Base-by-base conservation (phyloP, 2,113 vertebrate genomes). In the Heterochromis multidens region DNA sequence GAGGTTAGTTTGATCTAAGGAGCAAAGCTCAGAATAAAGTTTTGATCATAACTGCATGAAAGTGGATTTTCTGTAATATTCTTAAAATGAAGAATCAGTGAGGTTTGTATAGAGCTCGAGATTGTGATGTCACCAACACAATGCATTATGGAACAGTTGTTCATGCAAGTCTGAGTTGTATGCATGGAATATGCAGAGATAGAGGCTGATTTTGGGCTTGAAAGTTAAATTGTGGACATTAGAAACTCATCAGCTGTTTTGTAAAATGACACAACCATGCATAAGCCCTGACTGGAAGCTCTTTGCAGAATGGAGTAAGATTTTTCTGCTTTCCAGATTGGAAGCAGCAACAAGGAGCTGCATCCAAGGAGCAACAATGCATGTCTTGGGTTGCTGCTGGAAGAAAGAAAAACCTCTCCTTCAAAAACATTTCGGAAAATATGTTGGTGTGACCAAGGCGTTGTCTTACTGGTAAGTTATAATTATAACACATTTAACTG, bases 201-300 rank as follows among this genome's bases (percentile, higher is more conserved):
- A 10, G 63, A 13, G 3, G 3, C 14, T 70, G 43, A 23, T 27
- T 0, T 31, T 2, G 29, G 61, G 6, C 23, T 65, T 65, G 37
- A 37, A 65, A 0, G 33, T 40, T 65, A 0, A 6, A 1, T n/a
- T 23, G 33, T 65, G 0, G 35, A 65, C 62, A 65, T 40, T 1
- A 5, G 33, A 65, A 60, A 65, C 6, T 35, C 33, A 35, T 7
- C 7, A 8, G 33, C 12, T 23, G 62, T 40, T 40, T 65, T 65
- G 62, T 65, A 65, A 65, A 65, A 23, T 65, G 35, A 40, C 62
- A 65, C 6, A 65, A n/a, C n/a, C n/a, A n/a, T n/a, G n/a, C n/a
- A n/a, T n/a, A n/a, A n/a, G n/a, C n/a, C n/a, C n/a, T n/a, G n/a
- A n/a, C n/a, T n/a, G n/a, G n/a, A n/a, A n/a, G n/a, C n/a, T n/a